A percentile compares a stretch with the other conserved stretches of the same genome.
phyloP scores from a whole-genome alignment of 2,797 vertebrate species.

The Esox lucius region DNA sequence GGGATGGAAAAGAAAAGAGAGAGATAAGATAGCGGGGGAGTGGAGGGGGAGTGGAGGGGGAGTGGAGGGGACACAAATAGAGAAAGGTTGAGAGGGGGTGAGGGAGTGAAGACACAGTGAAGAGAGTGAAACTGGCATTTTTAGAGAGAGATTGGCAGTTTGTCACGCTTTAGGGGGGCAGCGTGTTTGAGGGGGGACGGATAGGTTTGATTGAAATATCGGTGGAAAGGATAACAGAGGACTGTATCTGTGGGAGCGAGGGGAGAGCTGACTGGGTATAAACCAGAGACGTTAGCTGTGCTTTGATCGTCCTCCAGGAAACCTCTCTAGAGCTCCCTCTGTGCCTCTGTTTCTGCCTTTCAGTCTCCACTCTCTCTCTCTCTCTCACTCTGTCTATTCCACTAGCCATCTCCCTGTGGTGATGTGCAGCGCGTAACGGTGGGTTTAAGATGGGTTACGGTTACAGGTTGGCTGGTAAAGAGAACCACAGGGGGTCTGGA shows the following conservation, averaged over 20 bases:
- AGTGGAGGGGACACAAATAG: not conserved
- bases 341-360: not conserved
- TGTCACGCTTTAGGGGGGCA: not conserved
- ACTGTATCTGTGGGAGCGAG: not conserved
- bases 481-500: constrained; percentile 7
- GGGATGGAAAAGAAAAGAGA: constrained; percentile 2
- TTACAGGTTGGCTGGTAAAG: not conserved
- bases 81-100: constrained; percentile 7
- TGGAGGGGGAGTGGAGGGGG: not conserved
- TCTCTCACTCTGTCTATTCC: constrained; percentile 8
- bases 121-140: not conserved
- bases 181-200: constrained; percentile 1
- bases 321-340: constrained; percentile 1
- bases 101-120: not conserved
- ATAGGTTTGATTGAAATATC: constrained; percentile 21
- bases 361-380: not conserved
- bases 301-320: constrained; percentile 38
- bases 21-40: constrained; percentile 2
- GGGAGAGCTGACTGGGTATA: constrained; percentile 1
- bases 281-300: constrained; percentile 14
- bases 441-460: not conserved
- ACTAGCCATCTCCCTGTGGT: too few relatives aligned
- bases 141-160: not conserved
- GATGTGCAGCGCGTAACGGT: not conserved
- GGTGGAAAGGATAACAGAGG: constrained; percentile 12